Conservation (phyloP, 1,140 invertebrate species). For the Phocides pigmalion region DNA sequence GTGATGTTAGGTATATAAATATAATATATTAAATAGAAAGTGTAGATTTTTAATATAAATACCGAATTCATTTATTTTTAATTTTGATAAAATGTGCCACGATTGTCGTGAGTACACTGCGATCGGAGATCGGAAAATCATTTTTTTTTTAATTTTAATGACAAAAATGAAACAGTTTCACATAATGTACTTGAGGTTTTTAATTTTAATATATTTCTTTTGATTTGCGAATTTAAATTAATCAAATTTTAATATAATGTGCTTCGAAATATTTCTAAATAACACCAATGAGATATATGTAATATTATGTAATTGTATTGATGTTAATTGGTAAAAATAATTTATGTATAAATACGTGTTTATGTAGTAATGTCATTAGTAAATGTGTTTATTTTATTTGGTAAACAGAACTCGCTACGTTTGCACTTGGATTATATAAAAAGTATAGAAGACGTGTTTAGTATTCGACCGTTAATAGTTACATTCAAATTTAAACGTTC, state of each 20-base stretch:
- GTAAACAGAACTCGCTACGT: constrained; percentile 10
- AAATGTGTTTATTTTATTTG: neutral
- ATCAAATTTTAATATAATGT: neutral
- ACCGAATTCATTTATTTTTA: too few species aligned
- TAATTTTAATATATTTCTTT: too few species aligned
- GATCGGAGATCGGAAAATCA: too few species aligned
- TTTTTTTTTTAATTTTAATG: too few species aligned
- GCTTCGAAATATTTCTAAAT: neutral
- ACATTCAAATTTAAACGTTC: neutral
- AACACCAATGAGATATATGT: neutral
- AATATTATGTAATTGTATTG: neutral
- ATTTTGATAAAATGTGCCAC: too few species aligned
- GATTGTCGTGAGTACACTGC: too few species aligned
- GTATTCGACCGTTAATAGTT: neutral
- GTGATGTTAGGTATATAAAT: neutral
- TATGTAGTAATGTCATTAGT: neutral
- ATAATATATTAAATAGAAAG: neutral
- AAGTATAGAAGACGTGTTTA: neutral
- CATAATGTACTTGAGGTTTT: too few species aligned
- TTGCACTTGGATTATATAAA: neutral
- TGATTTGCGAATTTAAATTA: too few species aligned
- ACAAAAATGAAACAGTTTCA: too few species aligned
- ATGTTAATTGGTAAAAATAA: neutral
- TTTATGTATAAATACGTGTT: neutral
- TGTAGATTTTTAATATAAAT: too few species aligned